Base-by-base conservation (phyloP, 2,888 invertebrate species). In the Agrilus mali region DNA sequence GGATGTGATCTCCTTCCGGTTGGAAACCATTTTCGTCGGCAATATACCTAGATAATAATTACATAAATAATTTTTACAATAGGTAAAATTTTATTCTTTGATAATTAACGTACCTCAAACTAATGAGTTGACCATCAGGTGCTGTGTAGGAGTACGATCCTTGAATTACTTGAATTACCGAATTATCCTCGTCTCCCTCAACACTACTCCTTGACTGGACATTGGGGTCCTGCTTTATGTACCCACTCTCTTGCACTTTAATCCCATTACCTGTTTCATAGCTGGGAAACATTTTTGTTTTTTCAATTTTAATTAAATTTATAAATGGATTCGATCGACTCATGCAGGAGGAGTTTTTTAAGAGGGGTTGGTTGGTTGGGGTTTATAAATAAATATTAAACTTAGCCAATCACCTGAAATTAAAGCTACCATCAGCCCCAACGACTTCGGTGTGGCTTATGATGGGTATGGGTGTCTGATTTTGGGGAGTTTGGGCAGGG, bases 201-300 rank as follows among this genome's bases (percentile, higher is more conserved):
- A 41, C 14, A 35, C 75, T 76, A 41, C 66, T 41, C 12, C 36
- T 38, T 39, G 40, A 43, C 20, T 40, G 42, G 27, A 46, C 40
- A 8, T 33, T 20, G 12, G 74, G 69, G 33, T 77, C 61, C 47
- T 75, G 72, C 64, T 84, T 85, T 52, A 81, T 69, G 59, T 75
- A 82, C 17, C 83, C 81, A 35, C 71, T 71, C 63, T 84, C 82
- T 66, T 84, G 80, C 1, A 84, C 78, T 55, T 79, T 76, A 45
- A 85, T 85, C 45, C 85, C 85, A 60, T 86, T 84, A 3, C 78
- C 84, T 15, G 85, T 82, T 69, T 85, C 85, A 53, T 80, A 86
- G 61, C 85, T 85, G 55, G 31, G 48, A 49, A 15, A 32, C 14
- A 36, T n/a, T n/a, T n/a, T n/a, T n/a, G n/a, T n/a, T n/a, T n/a